These are phyloP conservation scores for Philereme vetulata DNA, from an alignment of 2,888 invertebrate genomes.

Conservation along the genomic window DNA sequence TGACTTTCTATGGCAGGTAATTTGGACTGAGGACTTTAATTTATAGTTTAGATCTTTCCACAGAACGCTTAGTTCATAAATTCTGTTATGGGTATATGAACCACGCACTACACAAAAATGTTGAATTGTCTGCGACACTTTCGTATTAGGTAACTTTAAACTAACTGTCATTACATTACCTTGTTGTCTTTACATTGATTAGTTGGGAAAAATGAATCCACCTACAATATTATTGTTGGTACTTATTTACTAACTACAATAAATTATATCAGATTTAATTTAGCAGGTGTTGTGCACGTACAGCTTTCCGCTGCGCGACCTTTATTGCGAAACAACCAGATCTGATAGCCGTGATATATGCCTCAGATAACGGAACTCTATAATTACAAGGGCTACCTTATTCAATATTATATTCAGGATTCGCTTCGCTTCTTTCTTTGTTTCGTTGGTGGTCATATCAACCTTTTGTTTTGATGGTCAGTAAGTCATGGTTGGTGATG, in stretches of 20 bases:
- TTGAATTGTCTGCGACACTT: not conserved
- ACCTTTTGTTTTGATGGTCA: conserved; percentile 3
- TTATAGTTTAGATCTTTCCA: too few relatives aligned
- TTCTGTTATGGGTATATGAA: too few relatives aligned
- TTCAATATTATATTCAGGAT: conserved; percentile 3
- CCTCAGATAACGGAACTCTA: conserved; percentile 18
- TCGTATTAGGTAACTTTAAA: too few relatives aligned
- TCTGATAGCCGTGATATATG: conserved; percentile 27
- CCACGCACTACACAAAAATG: not conserved
- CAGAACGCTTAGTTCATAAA: too few relatives aligned
- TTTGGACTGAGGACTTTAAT: too few relatives aligned
- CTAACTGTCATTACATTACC: not conserved
- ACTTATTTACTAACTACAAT: too few relatives aligned
- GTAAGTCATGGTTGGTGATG: not conserved
- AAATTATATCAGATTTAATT: too few relatives aligned
- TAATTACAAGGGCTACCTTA: conserved; percentile 23
- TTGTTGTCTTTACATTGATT: not conserved
- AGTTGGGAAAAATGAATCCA: not conserved
- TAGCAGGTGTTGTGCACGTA: conserved; percentile 2
- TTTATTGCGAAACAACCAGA: conserved; percentile 19
- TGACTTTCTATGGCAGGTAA: too few relatives aligned
- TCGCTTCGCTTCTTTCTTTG: conserved; percentile 15
- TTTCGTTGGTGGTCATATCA: conserved; percentile 5
- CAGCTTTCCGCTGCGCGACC: conserved; percentile 8
- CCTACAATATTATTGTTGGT: not conserved